Conservation (phyloP, 2,113 vertebrate genomes). For the Pomatorhinus ruficollis region DNA sequence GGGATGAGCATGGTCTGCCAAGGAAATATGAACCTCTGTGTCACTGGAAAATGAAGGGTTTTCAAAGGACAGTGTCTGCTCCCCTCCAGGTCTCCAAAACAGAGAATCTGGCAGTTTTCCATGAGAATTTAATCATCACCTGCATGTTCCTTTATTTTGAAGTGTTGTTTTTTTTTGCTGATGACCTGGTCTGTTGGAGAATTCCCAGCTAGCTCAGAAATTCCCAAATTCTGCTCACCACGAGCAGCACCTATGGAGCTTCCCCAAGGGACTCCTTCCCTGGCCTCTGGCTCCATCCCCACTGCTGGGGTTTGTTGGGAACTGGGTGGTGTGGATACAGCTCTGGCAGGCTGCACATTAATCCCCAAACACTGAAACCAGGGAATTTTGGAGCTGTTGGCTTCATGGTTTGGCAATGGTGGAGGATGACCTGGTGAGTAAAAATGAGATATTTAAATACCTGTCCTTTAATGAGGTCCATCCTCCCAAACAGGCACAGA, state of each 20-base stretch:
- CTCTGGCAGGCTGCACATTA: neutral
- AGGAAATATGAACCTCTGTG: neutral
- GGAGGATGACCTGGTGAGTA: neutral
- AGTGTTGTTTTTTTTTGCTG: neutral
- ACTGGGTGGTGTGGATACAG: neutral
- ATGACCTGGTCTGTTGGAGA: neutral
- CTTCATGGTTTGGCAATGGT: neutral
- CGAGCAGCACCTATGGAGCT: accelerated
- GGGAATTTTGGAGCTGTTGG: neutral
- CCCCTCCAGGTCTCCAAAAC: neutral
- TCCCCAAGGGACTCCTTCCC: neutral
- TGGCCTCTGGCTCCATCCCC: neutral
- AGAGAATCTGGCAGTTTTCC: neutral
- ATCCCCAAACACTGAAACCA: neutral
- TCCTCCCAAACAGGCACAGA: neutral
- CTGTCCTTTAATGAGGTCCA: neutral
- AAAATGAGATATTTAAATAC: neutral
- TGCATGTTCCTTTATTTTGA: neutral
- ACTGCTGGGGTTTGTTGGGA: neutral
- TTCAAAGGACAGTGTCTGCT: neutral
- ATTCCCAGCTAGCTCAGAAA: neutral
- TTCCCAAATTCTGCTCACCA: neutral
- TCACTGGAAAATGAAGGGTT: neutral
- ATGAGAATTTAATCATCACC: neutral
- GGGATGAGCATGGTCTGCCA: neutral